Percentiles rank a stretch among this genome's conserved stretches.
Evolutionary conservation across 2,113 vertebrate species (phyloP).

Genomic region (Campylomormyrus tamandua): DNA sequence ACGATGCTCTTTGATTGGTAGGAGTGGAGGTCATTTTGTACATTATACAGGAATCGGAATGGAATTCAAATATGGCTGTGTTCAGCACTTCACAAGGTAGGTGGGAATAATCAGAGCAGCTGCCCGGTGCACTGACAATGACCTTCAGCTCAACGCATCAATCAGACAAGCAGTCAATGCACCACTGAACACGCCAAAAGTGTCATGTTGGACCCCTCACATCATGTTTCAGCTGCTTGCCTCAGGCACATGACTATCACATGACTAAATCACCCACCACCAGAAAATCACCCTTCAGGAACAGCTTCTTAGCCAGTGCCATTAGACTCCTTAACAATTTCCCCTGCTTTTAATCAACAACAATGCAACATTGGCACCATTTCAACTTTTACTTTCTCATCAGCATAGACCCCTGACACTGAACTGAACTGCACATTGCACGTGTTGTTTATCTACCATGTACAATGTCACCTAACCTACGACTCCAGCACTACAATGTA

Average conservation of each 20-base stretch:
- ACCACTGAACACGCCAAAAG: not conserved
- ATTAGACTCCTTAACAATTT: not conserved
- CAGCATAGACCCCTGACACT: not conserved
- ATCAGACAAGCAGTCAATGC: not conserved
- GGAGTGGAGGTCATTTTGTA: not conserved
- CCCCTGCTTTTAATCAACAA: not conserved
- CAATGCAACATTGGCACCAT: not conserved
- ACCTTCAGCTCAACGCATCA: not conserved
- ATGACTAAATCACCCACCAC: not conserved
- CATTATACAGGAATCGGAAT: not conserved
- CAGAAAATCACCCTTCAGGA: not conserved
- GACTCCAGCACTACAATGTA: not conserved
- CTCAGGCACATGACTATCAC: not conserved
- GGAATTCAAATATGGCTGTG: not conserved
- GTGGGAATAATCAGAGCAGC: not conserved
- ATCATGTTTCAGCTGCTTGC: not conserved
- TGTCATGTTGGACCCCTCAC: not conserved
- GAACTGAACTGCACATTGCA: not conserved
- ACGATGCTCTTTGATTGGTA: not conserved
- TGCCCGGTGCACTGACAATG: not conserved
- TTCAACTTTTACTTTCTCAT: not conserved
- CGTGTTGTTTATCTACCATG: not conserved
- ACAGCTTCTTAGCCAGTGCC: not conserved
- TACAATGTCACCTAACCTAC: too few species aligned
- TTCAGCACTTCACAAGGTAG: not conserved